phyloP scores from a whole-genome alignment of 2,797 vertebrate species.

The Epinephelus malabaricus region DNA sequence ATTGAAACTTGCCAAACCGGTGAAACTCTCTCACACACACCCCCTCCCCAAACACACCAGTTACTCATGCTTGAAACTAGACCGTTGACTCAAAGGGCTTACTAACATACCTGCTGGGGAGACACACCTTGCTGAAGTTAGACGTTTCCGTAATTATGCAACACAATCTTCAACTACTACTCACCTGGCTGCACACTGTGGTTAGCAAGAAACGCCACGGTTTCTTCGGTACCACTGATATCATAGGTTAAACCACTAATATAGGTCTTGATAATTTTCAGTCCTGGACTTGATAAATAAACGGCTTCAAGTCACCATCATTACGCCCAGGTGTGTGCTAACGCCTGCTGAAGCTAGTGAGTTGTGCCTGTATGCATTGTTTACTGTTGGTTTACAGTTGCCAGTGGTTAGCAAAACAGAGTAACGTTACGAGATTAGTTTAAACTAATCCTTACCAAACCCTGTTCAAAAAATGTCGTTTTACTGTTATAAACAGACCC shows the following conservation, averaged over 20 bases:
- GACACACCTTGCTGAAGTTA: constrained; percentile 76
- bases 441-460: neutral
- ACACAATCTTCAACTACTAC: constrained; percentile 19
- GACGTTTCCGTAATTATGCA: constrained; percentile 65
- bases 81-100: constrained; percentile 63
- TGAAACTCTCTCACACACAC: constrained; percentile 39
- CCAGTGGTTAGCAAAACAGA: too few species aligned
- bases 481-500: too few species aligned
- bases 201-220: neutral
- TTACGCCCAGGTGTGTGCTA: constrained; percentile 3
- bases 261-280: neutral
- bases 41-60: constrained; percentile 51
- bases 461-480: neutral
- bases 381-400: neutral
- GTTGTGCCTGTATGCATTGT: neutral
- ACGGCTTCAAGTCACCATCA: neutral
- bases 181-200: constrained; percentile 13
- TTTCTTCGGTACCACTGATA: neutral
- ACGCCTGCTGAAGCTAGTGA: constrained; percentile 5
- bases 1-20: constrained; percentile 77
- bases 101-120: constrained; percentile 58
- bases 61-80: constrained; percentile 65
- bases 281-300: neutral
- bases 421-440: neutral
- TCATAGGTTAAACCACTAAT: neutral